Conservation (phyloP, 2,888 invertebrate species). For the Diploptera punctata region DNA sequence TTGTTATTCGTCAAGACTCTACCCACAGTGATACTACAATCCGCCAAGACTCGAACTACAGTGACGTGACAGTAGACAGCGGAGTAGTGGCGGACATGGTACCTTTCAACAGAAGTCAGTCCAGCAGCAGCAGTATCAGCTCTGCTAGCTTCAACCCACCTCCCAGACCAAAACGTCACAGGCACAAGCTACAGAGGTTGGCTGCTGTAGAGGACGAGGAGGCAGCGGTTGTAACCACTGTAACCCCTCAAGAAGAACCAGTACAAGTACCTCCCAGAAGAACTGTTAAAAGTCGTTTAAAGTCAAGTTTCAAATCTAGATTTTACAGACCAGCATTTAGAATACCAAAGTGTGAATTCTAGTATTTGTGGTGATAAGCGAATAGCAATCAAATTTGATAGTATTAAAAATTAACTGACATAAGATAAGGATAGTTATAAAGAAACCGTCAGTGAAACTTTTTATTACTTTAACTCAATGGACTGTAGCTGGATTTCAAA, state of each 20-base stretch:
- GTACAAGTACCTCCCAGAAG: constrained; percentile 2
- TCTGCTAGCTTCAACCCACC: constrained; percentile 8
- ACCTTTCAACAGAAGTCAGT: constrained; percentile 30
- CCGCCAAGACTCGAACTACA: constrained; percentile 48
- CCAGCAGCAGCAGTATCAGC: constrained; percentile 22
- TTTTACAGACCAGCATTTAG: constrained; percentile 42
- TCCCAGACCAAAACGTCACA: constrained; percentile 37
- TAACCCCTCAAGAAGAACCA: constrained; percentile 6
- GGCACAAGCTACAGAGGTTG: constrained; percentile 47
- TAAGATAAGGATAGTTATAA: too few relatives aligned
- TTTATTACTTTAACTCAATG: too few relatives aligned
- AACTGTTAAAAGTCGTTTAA: constrained; percentile 29
- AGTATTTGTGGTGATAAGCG: not conserved
- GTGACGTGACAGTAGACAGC: constrained; percentile 48
- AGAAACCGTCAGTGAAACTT: too few relatives aligned
- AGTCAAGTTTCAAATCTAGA: constrained; percentile 33
- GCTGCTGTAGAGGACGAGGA: constrained; percentile 48
- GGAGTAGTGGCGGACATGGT: constrained; percentile 47
- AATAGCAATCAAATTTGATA: too few relatives aligned
- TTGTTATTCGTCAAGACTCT: constrained; percentile 30
- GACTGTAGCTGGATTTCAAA: too few relatives aligned
- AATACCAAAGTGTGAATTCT: constrained; percentile 41
- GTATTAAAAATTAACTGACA: too few relatives aligned
- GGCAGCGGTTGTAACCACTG: constrained; percentile 8
- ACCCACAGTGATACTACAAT: constrained; percentile 35